phyloP scores from a whole-genome alignment of 2,113 vertebrate species.

The Paracanthobrama guichenoti region DNA sequence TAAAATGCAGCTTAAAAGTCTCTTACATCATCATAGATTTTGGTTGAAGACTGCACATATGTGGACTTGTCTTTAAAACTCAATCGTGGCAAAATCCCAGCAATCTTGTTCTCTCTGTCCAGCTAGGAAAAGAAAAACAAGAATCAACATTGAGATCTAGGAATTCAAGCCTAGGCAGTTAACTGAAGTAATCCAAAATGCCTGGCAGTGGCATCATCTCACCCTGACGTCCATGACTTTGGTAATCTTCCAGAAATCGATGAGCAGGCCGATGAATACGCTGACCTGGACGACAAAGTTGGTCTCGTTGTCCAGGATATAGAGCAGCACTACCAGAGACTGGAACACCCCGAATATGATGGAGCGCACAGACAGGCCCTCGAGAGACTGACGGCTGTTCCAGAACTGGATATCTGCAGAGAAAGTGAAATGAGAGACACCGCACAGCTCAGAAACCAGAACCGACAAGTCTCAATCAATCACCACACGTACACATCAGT shows the following conservation, averaged over 20 bases:
- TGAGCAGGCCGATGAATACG: conserved; percentile 95
- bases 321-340: conserved; percentile 91
- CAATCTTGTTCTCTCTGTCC: conserved; percentile 88
- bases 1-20: not conserved
- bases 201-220: conserved; percentile 44
- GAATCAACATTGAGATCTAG: not conserved
- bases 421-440: conserved; percentile 19
- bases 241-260: conserved; percentile 98
- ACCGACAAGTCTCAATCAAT: not conserved
- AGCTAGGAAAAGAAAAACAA: conserved; percentile 70
- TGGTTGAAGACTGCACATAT: conserved; percentile 91
- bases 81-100: conserved; percentile 81
- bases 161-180: not conserved
- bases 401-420: conserved; percentile 94
- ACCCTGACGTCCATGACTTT: conserved; percentile 97
- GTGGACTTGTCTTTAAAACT: conserved; percentile 92
- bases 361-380: conserved; percentile 92
- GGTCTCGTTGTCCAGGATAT: conserved; percentile 95
- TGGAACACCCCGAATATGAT: conserved; percentile 96
- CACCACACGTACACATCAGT: not conserved
- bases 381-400: conserved; percentile 96
- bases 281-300: conserved; percentile 98
- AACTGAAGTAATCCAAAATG: not conserved
- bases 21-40: conserved; percentile 92
- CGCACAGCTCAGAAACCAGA: not conserved